Evolutionary conservation across 1,140 invertebrate genomes (phyloP), one percentile per base, ranked within the genome.

Genomic region (Brachionus manjavacas): DNA sequence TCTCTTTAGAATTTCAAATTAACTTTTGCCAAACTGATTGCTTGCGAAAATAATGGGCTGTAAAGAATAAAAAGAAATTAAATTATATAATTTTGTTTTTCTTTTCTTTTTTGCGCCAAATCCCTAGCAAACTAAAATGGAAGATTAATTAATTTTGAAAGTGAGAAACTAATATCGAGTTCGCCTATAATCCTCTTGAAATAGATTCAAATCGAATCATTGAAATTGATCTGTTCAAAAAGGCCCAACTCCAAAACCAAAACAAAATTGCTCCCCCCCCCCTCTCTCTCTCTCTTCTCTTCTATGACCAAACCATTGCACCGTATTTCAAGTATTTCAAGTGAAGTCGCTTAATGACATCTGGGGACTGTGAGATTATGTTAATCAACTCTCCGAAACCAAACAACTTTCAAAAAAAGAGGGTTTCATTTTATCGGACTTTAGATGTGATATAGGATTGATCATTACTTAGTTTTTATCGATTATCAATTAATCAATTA

Each of bases 31-130:
- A 72, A 72, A 72, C 68, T 72, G 68, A 35, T 72, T 41, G 68
- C 31, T 72, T 68, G 23, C 31, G 4, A 41, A 72, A 72, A 72
- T 72, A 41, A 72, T 72, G 39, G 68, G 68, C 68, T 72, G 68
- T 72, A 72, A 72, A 72, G 25, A 68, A 31, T 23, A 41, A 20
- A 35, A 41, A 35, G 20, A 41, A 68, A 60, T 60, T 60, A 60
- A 72, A 72, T 72, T 72, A 72, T 72, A 72, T 72, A 72, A 72
- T 72, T 72, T 72, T 72, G 68, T 72, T 72, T 72, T 72, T 72
- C 31, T 72, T 72, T 41, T 72, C 6, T 72, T 72, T 41, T 46
- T 72, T 72, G n/a, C 6, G 68, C 14, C 20, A 72, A 20, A 41
- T 41, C 35, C 39, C 35, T 20, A 41, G 31, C 31, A 72, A 72